These are phyloP conservation scores for Mesoclemmys tuberculata DNA, from an alignment of 2,113 vertebrate species.

Conservation along the genomic window DNA sequence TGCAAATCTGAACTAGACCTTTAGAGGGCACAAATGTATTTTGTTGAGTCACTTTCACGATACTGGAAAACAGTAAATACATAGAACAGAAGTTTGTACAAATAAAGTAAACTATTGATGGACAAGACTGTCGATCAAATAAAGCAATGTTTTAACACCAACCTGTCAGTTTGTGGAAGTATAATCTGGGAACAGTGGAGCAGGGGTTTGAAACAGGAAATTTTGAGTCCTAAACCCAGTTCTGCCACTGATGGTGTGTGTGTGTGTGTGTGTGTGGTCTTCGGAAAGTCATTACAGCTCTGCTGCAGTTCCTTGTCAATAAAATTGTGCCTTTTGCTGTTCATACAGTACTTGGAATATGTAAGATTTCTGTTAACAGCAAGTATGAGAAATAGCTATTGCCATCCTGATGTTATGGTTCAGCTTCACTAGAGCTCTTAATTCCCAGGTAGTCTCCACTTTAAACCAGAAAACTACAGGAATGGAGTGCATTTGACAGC, in stretches of 20 bases:
- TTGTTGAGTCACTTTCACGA: background rate
- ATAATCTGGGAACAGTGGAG: rapidly evolving
- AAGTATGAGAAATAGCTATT: background rate
- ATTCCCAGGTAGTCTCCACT: too few species aligned
- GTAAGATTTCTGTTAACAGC: background rate
- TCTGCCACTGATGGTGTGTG: too few species aligned
- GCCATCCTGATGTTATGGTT: background rate
- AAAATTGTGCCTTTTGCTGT: background rate
- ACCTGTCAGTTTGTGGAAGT: background rate
- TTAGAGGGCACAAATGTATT: rapidly evolving
- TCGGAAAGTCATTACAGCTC: too few species aligned
- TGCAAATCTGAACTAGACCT: background rate
- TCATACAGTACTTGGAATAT: rapidly evolving
- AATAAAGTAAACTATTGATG: background rate
- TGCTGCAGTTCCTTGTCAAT: background rate
- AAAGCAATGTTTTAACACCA: background rate
- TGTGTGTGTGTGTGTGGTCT: too few species aligned
- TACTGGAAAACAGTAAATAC: background rate
- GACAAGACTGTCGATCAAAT: background rate
- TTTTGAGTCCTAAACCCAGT: rapidly evolving
- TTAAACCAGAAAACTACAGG: too few species aligned
- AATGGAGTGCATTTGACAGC: background rate
- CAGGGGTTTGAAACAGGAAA: background rate
- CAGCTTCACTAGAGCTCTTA: background rate
- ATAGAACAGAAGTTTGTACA: background rate